Percentiles rank a stretch among this genome's conserved stretches.
These are phyloP conservation scores for Cnemophilus loriae DNA, from an alignment of 2,113 vertebrate genomes.

Conservation along the genomic window DNA sequence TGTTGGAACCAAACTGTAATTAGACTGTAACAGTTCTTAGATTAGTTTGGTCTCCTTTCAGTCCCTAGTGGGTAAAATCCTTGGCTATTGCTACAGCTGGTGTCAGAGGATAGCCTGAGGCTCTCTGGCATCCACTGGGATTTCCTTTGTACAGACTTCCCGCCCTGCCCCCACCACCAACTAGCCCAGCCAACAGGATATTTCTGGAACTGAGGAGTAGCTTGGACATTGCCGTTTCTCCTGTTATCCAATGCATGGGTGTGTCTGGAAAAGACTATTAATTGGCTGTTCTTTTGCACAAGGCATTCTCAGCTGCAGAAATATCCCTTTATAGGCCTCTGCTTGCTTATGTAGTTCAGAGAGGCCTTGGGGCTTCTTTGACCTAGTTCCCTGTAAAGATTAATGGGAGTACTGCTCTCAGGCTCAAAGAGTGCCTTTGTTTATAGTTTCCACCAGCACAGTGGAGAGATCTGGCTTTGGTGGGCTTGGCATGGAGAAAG, in stretches of 20 bases:
- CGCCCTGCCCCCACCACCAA: not conserved
- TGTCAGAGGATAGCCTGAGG: not conserved
- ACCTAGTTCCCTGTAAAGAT: constrained; percentile 3
- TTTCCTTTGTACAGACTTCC: not conserved
- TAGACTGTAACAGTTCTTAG: not conserved
- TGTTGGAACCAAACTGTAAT: not conserved
- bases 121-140: not conserved
- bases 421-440: constrained; percentile 33
- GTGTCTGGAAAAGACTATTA: not conserved
- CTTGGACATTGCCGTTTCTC: not conserved
- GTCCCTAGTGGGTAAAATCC: not conserved
- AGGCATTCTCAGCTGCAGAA: not conserved
- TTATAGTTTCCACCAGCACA: not conserved
- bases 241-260: not conserved
- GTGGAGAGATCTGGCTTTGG: not conserved
- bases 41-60: not conserved
- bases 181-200: not conserved
- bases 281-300: not conserved
- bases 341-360: not conserved
- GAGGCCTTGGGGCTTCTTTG: constrained; percentile 37
- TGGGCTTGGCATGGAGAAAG: not conserved
- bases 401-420: not conserved
- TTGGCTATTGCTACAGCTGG: not conserved
- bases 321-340: not conserved
- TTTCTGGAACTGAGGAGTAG: not conserved